phyloP scores from a whole-genome alignment of 1,140 invertebrate genomes.

The Zaprionus vittiger region DNA sequence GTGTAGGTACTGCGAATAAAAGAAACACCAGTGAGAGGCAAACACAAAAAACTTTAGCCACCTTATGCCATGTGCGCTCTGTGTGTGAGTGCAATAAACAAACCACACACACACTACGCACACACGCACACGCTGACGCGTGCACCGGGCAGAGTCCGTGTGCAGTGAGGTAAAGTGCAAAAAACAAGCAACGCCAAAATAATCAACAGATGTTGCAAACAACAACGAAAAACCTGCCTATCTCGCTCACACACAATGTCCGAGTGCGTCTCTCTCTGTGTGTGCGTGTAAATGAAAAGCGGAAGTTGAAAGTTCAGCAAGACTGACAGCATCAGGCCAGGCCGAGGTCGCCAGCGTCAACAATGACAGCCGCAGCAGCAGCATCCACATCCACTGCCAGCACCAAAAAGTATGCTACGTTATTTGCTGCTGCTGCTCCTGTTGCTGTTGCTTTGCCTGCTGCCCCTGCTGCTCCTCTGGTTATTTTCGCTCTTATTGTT shows the following conservation, averaged over 20 bases:
- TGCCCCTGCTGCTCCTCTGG: too few relatives aligned
- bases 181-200: slow-evolving; percentile 69
- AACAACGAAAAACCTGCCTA: slow-evolving; percentile 58
- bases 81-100: slow-evolving; percentile 55
- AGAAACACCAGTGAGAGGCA: slow-evolving; percentile 41
- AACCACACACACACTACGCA: slow-evolving; percentile 46
- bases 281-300: slow-evolving; percentile 74
- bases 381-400: slow-evolving; percentile 26
- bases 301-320: slow-evolving; percentile 81
- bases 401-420: slow-evolving; percentile 74
- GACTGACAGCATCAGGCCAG: slow-evolving; percentile 65
- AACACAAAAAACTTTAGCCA: slow-evolving; percentile 68
- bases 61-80: slow-evolving; percentile 46
- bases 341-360: slow-evolving; percentile 64
- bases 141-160: slow-evolving; percentile 12
- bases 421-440: slow-evolving; percentile 8
- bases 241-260: slow-evolving; percentile 12
- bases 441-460: background rate
- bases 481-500: background rate
- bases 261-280: slow-evolving; percentile 16
- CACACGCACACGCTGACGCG: slow-evolving; percentile 37
- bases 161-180: slow-evolving; percentile 53
- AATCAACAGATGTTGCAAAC: slow-evolving; percentile 79
- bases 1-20: slow-evolving; percentile 32
- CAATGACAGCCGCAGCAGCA: slow-evolving; percentile 60